Evolutionary conservation across 2,797 vertebrate genomes (phyloP), one percentile per base, ranked within the genome.

Genomic region (Limosa lapponica): DNA sequence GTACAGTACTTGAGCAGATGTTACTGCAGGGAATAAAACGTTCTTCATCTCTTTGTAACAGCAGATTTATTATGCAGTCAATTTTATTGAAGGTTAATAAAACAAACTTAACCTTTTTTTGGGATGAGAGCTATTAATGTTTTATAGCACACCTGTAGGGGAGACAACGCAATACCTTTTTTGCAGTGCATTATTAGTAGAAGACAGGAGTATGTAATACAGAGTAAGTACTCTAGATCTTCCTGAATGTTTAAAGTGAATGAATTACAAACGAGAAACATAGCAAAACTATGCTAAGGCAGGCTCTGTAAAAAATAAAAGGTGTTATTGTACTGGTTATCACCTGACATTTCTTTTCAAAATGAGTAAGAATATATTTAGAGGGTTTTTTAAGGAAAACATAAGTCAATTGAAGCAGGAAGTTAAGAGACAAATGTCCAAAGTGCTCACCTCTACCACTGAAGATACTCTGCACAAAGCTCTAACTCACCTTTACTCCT

Each of bases 401-500:
- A 0, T 2, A 75, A 59, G n/a, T 72, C 58, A 24, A 32, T 81
- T 16, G 15, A 75, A 41, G n/a, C 3, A 84, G 24, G 14, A 81
- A 70, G 2, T 46, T 7, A 72, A 66, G 28, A 9, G 7, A 15
- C 23, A 25, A 67, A 37, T 10, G 32, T 28, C 41, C 51, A 15
- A 55, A 58, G 48, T 4, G 27, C 91, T 52, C 36, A 57, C 9
- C 9, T 15, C 46, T 18, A 37, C 30, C 37, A 27, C 5, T 6
- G 1, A 17, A 48, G 8, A 48, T 19, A 55, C 0, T 10, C 20
- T 10, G 28, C 43, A 55, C 30, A 48, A 28, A 88, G 43, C 16
- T 73, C 36, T n/a, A 71, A 71, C 97, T 95, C 94, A 99, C 99
- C 99, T 99, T 99, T 79, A 99, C 96, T 92, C 99, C 99, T 93